A percentile compares a stretch with the other conserved stretches of the same genome.
Conservation (phyloP, 2,797 vertebrate genomes). For the Argentina silus region DNA sequence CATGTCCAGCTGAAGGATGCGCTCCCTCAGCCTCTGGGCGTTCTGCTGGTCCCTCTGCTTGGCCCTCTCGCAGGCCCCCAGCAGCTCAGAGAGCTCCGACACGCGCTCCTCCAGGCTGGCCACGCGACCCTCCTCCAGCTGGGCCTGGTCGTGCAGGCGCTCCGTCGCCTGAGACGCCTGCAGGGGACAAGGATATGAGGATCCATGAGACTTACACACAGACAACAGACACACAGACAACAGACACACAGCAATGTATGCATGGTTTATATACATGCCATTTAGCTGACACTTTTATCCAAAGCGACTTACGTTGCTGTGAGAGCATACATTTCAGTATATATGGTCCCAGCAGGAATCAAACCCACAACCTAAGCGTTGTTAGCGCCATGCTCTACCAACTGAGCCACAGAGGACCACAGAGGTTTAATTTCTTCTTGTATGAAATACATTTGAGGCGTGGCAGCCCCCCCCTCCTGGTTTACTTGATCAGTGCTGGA, state of each 20-base stretch:
- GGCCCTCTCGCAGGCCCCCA: constrained; percentile 86
- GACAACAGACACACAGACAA: not conserved
- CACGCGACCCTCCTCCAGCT: constrained; percentile 84
- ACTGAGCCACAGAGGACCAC: too few relatives aligned
- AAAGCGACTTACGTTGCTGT: not conserved
- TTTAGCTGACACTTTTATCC: not conserved
- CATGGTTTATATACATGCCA: too few relatives aligned
- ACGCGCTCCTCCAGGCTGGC: constrained; percentile 87
- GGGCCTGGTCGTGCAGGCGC: constrained; percentile 78
- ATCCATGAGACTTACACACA: not conserved
- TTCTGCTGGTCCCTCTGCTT: constrained; percentile 86
- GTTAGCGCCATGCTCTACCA: too few relatives aligned
- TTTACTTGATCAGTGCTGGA: too few relatives aligned
- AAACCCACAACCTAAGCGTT: too few relatives aligned
- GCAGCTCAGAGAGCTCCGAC: constrained; percentile 85
- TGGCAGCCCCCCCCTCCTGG: too few relatives aligned
- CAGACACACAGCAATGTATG: not conserved
- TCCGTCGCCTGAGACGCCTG: constrained; percentile 84
- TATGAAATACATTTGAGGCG: not conserved
- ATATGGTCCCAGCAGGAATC: too few relatives aligned
- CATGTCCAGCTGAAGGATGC: constrained; percentile 86
- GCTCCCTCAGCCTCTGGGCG: constrained; percentile 86
- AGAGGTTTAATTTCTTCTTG: too few relatives aligned
- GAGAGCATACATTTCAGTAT: too few relatives aligned
- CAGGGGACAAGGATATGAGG: not conserved